Evolutionary conservation across 2,797 vertebrate genomes (phyloP).

Genomic region (Cossypha polioptera): DNA sequence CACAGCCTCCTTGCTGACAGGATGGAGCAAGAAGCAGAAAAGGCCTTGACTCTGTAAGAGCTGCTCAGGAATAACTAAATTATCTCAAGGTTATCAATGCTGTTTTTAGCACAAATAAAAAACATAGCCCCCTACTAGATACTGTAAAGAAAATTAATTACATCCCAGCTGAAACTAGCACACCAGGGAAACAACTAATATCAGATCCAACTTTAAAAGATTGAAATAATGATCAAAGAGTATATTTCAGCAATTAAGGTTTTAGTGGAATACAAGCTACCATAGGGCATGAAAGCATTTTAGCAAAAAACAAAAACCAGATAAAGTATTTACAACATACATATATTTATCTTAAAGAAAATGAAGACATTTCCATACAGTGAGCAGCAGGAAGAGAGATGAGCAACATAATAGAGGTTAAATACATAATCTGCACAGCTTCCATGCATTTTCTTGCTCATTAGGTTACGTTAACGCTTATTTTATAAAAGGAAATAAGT

Average conservation of each 20-base stretch:
- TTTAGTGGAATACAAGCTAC: neutral
- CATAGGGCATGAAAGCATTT: neutral
- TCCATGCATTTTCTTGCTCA: neutral
- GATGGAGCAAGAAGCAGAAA: neutral
- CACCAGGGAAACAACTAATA: neutral
- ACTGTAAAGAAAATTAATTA: neutral
- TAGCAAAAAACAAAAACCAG: neutral
- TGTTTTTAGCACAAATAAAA: neutral
- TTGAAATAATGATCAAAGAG: neutral
- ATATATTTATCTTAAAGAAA: neutral
- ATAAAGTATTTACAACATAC: neutral
- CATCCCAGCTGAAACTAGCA: neutral
- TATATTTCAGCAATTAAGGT: neutral
- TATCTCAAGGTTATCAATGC: neutral
- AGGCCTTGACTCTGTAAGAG: neutral
- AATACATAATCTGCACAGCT: neutral
- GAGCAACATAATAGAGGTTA: neutral
- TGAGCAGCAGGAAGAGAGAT: neutral
- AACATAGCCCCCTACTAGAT: neutral
- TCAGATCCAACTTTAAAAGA: neutral
- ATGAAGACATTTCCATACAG: neutral
- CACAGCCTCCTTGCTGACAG: neutral
- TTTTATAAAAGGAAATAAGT: neutral
- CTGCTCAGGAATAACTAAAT: neutral
- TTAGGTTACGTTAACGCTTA: neutral